phyloP scores from a whole-genome alignment of 2,113 vertebrate species.

The Perognathus longimembris region DNA sequence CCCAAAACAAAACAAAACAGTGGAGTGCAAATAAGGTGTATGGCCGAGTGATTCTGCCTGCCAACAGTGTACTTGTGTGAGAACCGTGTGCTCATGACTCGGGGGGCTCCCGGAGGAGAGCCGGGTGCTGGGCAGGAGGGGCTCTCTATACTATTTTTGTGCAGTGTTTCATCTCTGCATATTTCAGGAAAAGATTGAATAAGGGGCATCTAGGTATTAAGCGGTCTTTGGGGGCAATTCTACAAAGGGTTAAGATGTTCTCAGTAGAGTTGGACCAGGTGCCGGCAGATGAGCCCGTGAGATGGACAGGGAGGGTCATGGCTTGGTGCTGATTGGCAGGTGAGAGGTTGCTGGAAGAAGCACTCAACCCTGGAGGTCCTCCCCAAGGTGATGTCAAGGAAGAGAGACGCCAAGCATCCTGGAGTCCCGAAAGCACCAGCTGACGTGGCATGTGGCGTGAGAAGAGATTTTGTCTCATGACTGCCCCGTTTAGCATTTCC shows the following conservation, averaged over 20 bases:
- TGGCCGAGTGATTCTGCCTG: neutral
- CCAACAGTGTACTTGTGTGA: no score
- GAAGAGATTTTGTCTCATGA: neutral
- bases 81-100: no score
- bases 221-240: neutral
- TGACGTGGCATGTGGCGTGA: neutral
- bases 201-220: neutral
- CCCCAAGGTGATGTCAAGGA: neutral
- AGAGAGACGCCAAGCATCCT: neutral
- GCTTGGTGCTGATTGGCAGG: neutral
- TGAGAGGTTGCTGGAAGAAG: neutral
- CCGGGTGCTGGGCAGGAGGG: no score
- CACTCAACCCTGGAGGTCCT: neutral
- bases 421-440: neutral
- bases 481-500: neutral
- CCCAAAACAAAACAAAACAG: neutral
- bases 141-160: neutral
- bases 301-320: neutral
- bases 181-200: neutral
- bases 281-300: neutral
- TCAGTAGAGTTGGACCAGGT: neutral
- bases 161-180: neutral
- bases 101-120: no score
- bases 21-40: neutral
- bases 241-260: neutral